These are phyloP conservation scores for Monochamus alternatus DNA, from an alignment of 2,888 invertebrate genomes.

Conservation along the genomic window DNA sequence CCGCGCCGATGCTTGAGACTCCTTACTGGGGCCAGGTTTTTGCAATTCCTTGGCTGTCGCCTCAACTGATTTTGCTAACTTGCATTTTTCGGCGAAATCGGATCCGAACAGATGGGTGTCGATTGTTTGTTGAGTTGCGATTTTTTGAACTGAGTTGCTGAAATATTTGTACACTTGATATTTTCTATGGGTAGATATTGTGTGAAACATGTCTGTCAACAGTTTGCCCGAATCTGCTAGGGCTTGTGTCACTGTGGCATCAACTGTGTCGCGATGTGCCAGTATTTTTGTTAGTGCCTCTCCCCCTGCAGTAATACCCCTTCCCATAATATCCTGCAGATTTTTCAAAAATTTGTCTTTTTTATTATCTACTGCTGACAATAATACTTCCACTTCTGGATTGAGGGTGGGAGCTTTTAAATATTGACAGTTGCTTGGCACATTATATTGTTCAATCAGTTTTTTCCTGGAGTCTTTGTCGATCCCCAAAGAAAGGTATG, in stretches of 20 bases:
- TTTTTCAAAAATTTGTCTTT: constrained; percentile 8
- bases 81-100: neutral
- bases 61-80: neutral
- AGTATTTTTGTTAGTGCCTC: neutral
- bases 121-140: neutral
- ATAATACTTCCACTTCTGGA: no score
- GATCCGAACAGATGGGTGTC: neutral
- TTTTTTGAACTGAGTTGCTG: neutral
- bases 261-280: neutral
- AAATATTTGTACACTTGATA: neutral
- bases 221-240: neutral
- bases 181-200: neutral
- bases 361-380: neutral
- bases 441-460: neutral
- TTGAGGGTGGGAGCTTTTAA: no score
- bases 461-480: neutral
- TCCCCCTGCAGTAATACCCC: neutral
- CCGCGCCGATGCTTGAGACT: no score
- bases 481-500: constrained; percentile 10
- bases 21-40: no score
- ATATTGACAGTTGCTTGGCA: no score
- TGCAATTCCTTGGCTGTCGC: neutral
- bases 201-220: constrained; percentile 6
- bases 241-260: neutral
- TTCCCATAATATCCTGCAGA: neutral